Evolutionary conservation across 1,140 invertebrate species (phyloP).

Genomic region (Centruroides sculpturatus): DNA sequence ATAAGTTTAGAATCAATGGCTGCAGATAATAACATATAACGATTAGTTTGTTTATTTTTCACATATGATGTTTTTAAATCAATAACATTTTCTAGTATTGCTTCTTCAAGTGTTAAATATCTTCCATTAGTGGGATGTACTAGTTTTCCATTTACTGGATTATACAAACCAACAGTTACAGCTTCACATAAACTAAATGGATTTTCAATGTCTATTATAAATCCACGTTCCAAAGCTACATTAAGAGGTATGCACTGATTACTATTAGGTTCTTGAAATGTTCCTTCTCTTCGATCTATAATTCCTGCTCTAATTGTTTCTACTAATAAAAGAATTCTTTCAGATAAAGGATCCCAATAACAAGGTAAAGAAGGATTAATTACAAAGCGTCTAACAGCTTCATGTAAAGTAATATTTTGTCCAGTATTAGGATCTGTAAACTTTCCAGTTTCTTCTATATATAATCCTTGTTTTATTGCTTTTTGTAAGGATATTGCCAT

Average conservation of each 20-base stretch:
- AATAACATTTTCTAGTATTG: slow-evolving; percentile 47
- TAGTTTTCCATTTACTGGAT: slow-evolving; percentile 49
- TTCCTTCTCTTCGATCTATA: slow-evolving; percentile 62
- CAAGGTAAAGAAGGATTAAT: slow-evolving; percentile 63
- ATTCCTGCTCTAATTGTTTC: slow-evolving; percentile 65
- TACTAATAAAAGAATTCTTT: slow-evolving; percentile 49
- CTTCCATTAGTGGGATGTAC: slow-evolving; percentile 64
- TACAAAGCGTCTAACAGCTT: slow-evolving; percentile 61
- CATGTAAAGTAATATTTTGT: slow-evolving; percentile 60
- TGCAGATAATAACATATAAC: slow-evolving; percentile 54
- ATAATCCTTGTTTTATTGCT: slow-evolving; percentile 70
- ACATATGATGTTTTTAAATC: slow-evolving; percentile 4
- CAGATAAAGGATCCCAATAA: slow-evolving; percentile 56
- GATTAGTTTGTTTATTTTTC: slow-evolving; percentile 28
- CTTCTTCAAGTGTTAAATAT: slow-evolving; percentile 58
- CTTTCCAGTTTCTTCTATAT: slow-evolving; percentile 63
- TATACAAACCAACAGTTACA: slow-evolving; percentile 64
- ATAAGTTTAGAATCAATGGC: slow-evolving; percentile 58
- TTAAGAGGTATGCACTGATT: slow-evolving; percentile 44
- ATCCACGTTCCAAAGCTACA: slow-evolving; percentile 53
- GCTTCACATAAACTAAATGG: slow-evolving; percentile 54
- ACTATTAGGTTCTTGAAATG: slow-evolving; percentile 48
- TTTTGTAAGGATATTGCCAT: slow-evolving; percentile 68
- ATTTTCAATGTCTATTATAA: slow-evolving; percentile 71
- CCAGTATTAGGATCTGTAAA: slow-evolving; percentile 61